Conservation (phyloP, 2,113 vertebrate species). For the Eudyptes chrysolophus region DNA sequence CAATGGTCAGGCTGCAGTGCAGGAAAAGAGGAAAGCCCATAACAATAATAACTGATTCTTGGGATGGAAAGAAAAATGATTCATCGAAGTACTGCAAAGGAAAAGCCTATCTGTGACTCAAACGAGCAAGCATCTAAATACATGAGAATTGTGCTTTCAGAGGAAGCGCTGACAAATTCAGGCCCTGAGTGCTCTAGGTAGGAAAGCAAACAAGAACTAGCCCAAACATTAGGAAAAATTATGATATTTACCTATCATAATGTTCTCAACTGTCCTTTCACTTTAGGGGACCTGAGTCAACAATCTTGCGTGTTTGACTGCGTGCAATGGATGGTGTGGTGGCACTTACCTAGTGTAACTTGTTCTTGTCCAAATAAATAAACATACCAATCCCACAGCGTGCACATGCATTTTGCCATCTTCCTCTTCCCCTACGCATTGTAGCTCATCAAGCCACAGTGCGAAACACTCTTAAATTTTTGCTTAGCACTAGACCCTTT, state of each 20-base stretch:
- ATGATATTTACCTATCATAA: background rate
- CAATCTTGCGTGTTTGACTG: background rate
- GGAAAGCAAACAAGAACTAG: background rate
- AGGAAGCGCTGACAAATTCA: background rate
- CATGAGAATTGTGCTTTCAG: background rate
- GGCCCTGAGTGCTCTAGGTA: background rate
- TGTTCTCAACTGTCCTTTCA: background rate
- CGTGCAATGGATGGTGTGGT: background rate
- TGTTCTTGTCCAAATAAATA: background rate
- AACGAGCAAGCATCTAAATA: background rate
- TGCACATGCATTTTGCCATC: fast-evolving
- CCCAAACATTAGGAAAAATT: background rate
- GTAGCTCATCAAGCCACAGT: background rate
- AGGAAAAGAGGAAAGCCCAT: background rate
- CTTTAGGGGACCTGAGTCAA: background rate
- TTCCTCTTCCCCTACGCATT: background rate
- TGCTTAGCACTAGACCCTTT: background rate
- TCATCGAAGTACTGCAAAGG: background rate
- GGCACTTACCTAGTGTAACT: background rate
- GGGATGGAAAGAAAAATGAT: background rate
- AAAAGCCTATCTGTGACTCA: background rate
- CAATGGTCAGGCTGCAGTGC: background rate
- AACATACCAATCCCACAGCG: background rate
- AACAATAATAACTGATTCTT: background rate
- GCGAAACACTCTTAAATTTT: background rate